phyloP scores from a whole-genome alignment of 2,797 vertebrate species.

The Miichthys miiuy region DNA sequence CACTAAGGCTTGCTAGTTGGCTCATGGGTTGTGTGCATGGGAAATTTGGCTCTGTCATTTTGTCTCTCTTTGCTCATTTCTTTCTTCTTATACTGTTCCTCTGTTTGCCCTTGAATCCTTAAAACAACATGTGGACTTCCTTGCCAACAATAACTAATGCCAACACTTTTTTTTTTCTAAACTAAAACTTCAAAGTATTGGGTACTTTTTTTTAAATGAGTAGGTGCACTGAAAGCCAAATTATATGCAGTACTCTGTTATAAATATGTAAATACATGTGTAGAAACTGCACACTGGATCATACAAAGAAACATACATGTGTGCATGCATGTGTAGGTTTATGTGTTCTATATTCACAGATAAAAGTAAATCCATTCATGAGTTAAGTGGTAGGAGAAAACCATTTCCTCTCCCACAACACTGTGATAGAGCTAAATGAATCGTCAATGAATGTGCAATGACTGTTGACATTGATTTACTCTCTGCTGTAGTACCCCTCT shows the following conservation, averaged over 20 bases:
- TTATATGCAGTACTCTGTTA: not conserved
- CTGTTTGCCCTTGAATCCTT: conserved; percentile 8
- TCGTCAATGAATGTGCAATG: conserved; percentile 66
- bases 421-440: conserved; percentile 66
- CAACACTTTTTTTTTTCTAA: not conserved
- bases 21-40: conserved; percentile 11
- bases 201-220: not conserved
- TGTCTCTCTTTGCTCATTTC: conserved; percentile 10
- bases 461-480: conserved; percentile 70
- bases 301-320: not conserved
- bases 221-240: not conserved
- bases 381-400: conserved; percentile 55
- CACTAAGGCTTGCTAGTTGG: conserved; percentile 27
- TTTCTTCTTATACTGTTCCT: not conserved
- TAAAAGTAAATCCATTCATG: conserved; percentile 49
- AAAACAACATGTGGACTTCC: not conserved
- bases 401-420: conserved; percentile 49
- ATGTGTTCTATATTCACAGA: conserved; percentile 8
- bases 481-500: conserved; percentile 27
- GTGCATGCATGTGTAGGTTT: not conserved
- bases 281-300: not conserved
- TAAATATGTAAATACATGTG: not conserved
- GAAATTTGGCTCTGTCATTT: conserved; percentile 11
- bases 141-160: not conserved
- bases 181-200: not conserved